These are phyloP conservation scores for Echiichthys vipera DNA, from an alignment of 2,797 vertebrate genomes.

Conservation along the genomic window DNA sequence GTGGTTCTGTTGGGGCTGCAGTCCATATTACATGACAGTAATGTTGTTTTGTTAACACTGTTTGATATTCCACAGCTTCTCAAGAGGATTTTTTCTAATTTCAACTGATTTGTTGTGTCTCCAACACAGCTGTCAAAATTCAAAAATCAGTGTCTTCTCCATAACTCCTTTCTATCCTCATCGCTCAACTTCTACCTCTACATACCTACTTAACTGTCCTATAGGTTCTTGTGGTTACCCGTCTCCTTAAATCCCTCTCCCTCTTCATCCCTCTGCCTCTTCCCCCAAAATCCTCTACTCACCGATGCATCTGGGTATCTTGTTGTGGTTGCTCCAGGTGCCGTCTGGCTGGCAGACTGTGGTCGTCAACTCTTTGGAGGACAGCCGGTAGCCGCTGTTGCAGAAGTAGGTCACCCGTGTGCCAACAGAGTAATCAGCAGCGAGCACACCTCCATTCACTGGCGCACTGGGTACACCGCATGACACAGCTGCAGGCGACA, in stretches of 20 bases:
- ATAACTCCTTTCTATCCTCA: background rate
- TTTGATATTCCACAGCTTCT: conserved; percentile 27
- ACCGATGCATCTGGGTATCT: conserved; percentile 97
- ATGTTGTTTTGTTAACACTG: conserved; percentile 16
- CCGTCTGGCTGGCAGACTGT: conserved; percentile 96
- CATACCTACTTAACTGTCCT: background rate
- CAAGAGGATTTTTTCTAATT: conserved; percentile 16
- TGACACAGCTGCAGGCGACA: conserved; percentile 89
- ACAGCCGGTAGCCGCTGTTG: conserved; percentile 94
- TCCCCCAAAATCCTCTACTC: conserved; percentile 50
- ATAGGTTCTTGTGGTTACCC: conserved; percentile 14
- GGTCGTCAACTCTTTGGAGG: conserved; percentile 96
- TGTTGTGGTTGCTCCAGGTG: conserved; percentile 98
- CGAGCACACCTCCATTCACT: conserved; percentile 93
- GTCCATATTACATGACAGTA: conserved; percentile 14
- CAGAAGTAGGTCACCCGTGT: conserved; percentile 97
- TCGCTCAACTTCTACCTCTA: conserved; percentile 1
- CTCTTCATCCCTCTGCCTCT: background rate
- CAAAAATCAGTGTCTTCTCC: background rate
- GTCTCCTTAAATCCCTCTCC: conserved; percentile 20
- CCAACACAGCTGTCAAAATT: conserved; percentile 9
- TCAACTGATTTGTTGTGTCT: background rate
- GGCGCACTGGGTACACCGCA: conserved; percentile 95
- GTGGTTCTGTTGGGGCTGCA: conserved; percentile 2
- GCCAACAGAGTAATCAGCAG: conserved; percentile 95